Conservation (phyloP, 1,140 invertebrate genomes). For the Drosophila nebulosa region DNA sequence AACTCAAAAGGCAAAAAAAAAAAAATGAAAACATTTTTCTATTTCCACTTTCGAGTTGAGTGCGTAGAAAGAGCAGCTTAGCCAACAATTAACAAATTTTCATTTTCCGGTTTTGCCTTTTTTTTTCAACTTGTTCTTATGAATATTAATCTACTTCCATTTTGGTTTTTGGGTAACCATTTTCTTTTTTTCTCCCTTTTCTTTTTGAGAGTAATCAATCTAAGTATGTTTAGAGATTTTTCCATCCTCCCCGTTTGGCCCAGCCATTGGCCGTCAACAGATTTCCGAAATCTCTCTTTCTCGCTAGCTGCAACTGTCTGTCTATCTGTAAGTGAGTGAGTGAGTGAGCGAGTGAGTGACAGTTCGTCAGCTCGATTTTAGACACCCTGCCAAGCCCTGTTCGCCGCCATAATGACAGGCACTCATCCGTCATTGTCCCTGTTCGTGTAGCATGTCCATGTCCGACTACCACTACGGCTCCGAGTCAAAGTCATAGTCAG, state of each 20-base stretch:
- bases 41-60: slow-evolving; percentile 69
- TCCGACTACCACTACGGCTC: not conserved
- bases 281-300: slow-evolving; percentile 49
- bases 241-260: slow-evolving; percentile 11
- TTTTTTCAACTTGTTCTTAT: slow-evolving; percentile 45
- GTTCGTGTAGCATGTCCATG: slow-evolving; percentile 25
- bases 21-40: slow-evolving; percentile 40
- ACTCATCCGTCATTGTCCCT: slow-evolving; percentile 73
- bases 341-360: slow-evolving; percentile 54
- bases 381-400: slow-evolving; percentile 57
- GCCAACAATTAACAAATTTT: slow-evolving; percentile 67
- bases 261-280: slow-evolving; percentile 34
- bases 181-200: not conserved
- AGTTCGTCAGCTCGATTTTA: slow-evolving; percentile 76
- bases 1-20: slow-evolving; percentile 39
- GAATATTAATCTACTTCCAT: slow-evolving; percentile 63
- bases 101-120: slow-evolving; percentile 63
- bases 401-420: slow-evolving; percentile 64
- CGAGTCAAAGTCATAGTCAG: slow-evolving; percentile 20
- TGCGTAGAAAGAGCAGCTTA: slow-evolving; percentile 45
- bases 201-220: slow-evolving; percentile 68
- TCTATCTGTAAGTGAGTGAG: slow-evolving; percentile 5
- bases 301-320: not conserved
- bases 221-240: slow-evolving; percentile 16
- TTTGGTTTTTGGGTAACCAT: slow-evolving; percentile 1